A percentile compares a stretch with the other conserved stretches of the same genome.
phyloP scores from a whole-genome alignment of 1,140 invertebrate species.

The Ladona fulva region DNA sequence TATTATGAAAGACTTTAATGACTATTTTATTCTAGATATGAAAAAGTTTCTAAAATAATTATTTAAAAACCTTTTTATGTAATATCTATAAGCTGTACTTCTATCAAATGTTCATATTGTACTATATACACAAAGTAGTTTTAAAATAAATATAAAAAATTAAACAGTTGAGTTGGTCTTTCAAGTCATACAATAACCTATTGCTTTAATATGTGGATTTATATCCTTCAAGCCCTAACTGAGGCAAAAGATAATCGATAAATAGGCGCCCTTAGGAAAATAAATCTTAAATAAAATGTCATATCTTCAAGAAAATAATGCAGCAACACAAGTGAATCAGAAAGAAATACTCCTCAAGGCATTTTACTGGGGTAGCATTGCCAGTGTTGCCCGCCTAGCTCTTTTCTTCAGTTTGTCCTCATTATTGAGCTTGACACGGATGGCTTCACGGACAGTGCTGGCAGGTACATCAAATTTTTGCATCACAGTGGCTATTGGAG shows the following conservation, averaged over 20 bases:
- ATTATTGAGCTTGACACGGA: constrained; percentile 21
- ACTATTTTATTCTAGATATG: constrained; percentile 3
- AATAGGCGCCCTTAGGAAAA: too few relatives aligned
- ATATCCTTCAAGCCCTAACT: too few relatives aligned
- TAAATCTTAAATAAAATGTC: too few relatives aligned
- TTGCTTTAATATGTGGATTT: too few relatives aligned
- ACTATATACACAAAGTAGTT: neutral
- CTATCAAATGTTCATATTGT: neutral
- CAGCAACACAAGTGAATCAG: neutral
- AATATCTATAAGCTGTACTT: constrained; percentile 5
- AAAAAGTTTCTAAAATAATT: constrained; percentile 11
- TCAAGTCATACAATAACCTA: neutral
- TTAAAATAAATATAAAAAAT: neutral
- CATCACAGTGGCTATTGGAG: constrained; percentile 17
- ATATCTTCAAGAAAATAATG: too few relatives aligned
- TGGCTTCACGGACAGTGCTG: constrained; percentile 18
- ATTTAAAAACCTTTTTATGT: constrained; percentile 2
- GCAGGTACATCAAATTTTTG: constrained; percentile 19
- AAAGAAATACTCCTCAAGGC: neutral
- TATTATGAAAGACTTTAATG: constrained; percentile 7
- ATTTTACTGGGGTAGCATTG: neutral
- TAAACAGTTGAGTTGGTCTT: neutral
- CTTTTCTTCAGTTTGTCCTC: constrained; percentile 21
- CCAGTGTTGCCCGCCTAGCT: neutral
- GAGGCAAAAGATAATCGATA: too few relatives aligned